Percentiles rank a stretch among this genome's conserved stretches.
phyloP scores from a whole-genome alignment of 2,797 vertebrate species.

The Leptatherina wallacei region DNA sequence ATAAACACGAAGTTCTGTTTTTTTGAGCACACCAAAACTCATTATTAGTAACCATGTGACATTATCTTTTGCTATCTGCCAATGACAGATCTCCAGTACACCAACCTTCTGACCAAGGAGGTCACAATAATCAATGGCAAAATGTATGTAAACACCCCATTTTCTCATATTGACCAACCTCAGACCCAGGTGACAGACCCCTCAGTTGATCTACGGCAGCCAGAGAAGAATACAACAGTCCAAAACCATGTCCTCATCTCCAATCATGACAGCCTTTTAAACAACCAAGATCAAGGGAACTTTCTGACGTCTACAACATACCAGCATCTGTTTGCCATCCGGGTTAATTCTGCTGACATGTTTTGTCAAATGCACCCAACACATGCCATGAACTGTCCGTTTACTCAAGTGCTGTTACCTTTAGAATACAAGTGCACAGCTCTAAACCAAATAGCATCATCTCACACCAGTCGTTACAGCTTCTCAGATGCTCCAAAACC shows the following conservation, averaged over 20 bases:
- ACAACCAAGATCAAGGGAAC: slow-evolving; percentile 10
- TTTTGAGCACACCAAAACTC: background rate
- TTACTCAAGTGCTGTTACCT: background rate
- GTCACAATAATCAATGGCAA: background rate
- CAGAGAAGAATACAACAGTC: background rate
- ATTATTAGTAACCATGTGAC: background rate
- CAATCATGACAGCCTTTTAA: slow-evolving; percentile 12
- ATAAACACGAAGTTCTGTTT: background rate
- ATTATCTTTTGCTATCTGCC: slow-evolving; percentile 27
- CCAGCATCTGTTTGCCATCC: slow-evolving; percentile 10
- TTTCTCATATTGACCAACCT: slow-evolving; percentile 24
- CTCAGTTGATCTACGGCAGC: background rate
- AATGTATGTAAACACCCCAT: slow-evolving; percentile 8
- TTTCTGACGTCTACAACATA: background rate
- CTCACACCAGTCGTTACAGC: background rate
- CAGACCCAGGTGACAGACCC: background rate
- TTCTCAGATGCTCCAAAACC: background rate
- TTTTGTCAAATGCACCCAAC: slow-evolving; percentile 20
- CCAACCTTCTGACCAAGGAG: slow-evolving; percentile 20
- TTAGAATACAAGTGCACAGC: background rate
- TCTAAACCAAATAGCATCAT: background rate
- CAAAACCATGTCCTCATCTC: background rate
- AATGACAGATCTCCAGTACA: slow-evolving; percentile 19
- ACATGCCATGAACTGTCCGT: background rate
- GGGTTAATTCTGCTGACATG: slow-evolving; percentile 2